phyloP scores from a whole-genome alignment of 2,888 invertebrate species.

The Syrphus vitripennis region DNA sequence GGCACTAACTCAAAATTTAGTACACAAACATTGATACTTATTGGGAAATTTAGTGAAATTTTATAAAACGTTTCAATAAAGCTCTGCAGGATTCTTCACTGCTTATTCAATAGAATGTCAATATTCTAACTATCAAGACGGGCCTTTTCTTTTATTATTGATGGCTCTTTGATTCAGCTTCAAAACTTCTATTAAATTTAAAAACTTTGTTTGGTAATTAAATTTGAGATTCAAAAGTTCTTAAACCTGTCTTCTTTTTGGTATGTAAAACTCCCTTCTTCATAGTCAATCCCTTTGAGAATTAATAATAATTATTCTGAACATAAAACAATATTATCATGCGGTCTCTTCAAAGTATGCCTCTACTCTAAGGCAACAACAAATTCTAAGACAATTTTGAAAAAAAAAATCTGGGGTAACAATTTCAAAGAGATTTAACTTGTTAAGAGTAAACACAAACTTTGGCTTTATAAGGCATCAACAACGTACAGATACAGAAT shows the following conservation, averaged over 20 bases:
- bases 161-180: too few species aligned
- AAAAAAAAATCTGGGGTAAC: neutral
- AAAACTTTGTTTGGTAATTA: neutral
- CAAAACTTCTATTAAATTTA: too few species aligned
- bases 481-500: neutral
- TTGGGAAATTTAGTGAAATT: too few species aligned
- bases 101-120: too few species aligned
- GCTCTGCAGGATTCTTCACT: too few species aligned
- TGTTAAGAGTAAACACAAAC: constrained; percentile 23
- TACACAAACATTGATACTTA: too few species aligned
- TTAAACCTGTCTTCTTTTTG: neutral
- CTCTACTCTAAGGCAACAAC: constrained; percentile 27
- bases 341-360: constrained; percentile 2
- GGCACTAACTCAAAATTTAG: too few species aligned
- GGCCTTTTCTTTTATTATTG: too few species aligned
- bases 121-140: too few species aligned
- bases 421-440: constrained; percentile 8
- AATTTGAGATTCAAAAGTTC: neutral
- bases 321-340: neutral
- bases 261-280: neutral
- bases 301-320: constrained; percentile 1
- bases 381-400: constrained; percentile 18
- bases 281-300: neutral
- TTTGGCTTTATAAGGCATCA: neutral
- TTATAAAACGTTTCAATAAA: too few species aligned